Evolutionary conservation across 2,888 invertebrate species (phyloP).

Genomic region (Meta bourneti): DNA sequence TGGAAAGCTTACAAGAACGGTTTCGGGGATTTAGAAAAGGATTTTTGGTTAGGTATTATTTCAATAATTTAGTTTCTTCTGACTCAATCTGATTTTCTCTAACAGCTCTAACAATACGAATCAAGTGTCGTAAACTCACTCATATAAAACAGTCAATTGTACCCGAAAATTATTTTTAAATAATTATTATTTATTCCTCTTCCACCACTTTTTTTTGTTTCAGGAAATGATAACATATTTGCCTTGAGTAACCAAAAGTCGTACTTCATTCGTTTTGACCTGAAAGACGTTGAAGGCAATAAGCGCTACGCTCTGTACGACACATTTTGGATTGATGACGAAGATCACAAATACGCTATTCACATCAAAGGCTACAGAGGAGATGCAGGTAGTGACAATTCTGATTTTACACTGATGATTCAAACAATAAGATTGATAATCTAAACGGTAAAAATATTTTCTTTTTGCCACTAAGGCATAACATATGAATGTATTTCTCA

Average conservation of each 20-base stretch:
- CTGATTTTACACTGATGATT: too few relatives aligned
- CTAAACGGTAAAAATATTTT: too few relatives aligned
- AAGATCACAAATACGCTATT: slow-evolving; percentile 40
- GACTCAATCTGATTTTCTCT: neutral
- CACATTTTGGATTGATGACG: slow-evolving; percentile 55
- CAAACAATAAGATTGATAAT: too few relatives aligned
- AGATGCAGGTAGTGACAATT: slow-evolving; percentile 42
- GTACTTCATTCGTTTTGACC: slow-evolving; percentile 45
- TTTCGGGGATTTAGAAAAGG: slow-evolving; percentile 92
- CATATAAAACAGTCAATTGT: too few relatives aligned
- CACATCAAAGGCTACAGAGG: slow-evolving; percentile 52
- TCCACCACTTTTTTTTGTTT: neutral
- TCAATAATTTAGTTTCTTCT: slow-evolving; percentile 79
- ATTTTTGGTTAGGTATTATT: slow-evolving; percentile 88
- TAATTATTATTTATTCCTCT: too few relatives aligned
- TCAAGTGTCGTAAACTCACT: too few relatives aligned
- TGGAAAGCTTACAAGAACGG: slow-evolving; percentile 96
- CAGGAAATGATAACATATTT: slow-evolving; percentile 70
- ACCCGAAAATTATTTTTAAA: too few relatives aligned
- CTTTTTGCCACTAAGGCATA: too few relatives aligned
- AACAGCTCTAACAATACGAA: too few relatives aligned
- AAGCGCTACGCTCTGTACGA: slow-evolving; percentile 58
- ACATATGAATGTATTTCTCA: too few relatives aligned
- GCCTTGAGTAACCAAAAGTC: slow-evolving; percentile 55
- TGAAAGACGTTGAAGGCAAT: slow-evolving; percentile 43